Conservation (phyloP, 1,140 invertebrate genomes). For the Prorops nasuta region DNA sequence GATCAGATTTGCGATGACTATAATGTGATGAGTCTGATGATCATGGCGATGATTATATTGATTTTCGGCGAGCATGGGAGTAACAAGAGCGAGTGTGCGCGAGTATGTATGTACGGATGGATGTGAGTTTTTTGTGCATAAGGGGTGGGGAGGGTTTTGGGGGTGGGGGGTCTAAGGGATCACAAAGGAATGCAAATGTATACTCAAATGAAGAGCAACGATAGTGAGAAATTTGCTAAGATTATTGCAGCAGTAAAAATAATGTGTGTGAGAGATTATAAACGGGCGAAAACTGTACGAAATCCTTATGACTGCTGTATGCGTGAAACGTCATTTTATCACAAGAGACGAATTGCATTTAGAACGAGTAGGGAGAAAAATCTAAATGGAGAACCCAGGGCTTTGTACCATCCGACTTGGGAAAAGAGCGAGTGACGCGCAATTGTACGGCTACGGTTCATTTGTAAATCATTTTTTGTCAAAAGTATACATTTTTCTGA, state of each 20-base stretch:
- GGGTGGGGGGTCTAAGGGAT: too few species aligned
- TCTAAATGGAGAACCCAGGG: constrained; percentile 14
- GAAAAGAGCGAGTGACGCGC: constrained; percentile 27
- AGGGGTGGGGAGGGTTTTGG: background rate
- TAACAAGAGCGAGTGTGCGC: background rate
- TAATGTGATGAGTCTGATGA: too few species aligned
- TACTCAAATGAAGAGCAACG: constrained; percentile 14
- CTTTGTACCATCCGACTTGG: constrained; percentile 20
- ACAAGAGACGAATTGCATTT: background rate
- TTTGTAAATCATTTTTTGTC: constrained; percentile 62
- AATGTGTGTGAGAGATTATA: background rate
- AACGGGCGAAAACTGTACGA: background rate
- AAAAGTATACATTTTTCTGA: constrained; percentile 57
- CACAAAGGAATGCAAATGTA: constrained; percentile 3
- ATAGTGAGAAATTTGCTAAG: background rate
- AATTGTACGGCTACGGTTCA: constrained; percentile 55
- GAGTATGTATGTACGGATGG: background rate
- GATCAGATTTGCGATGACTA: too few species aligned
- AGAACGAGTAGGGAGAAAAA: too few species aligned
- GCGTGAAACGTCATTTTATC: constrained; percentile 1
- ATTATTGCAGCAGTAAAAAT: background rate
- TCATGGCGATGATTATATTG: too few species aligned
- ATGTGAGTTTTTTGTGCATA: background rate
- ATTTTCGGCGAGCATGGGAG: too few species aligned
- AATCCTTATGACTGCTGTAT: constrained; percentile 24